Base-by-base conservation (phyloP, 1,140 invertebrate species). In the Piezodorus guildinii region DNA sequence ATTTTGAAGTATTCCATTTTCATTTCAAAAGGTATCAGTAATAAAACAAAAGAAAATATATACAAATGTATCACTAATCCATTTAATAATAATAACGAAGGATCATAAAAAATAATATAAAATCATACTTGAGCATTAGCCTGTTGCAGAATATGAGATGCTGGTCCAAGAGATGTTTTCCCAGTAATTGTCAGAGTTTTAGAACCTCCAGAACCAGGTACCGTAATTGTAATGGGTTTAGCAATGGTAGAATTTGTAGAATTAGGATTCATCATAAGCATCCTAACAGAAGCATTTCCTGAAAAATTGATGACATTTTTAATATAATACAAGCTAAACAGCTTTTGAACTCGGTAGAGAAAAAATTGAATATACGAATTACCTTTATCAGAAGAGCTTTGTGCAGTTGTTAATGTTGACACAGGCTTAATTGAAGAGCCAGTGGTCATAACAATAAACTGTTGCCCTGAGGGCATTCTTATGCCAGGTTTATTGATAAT, bases 391-490 rank as follows among this genome's bases (percentile, higher is more conserved):
- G 17, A 14, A 56, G 19, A 23, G 15, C 52, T 44, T 30, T 60
- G 58, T 12, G 58, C 16, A 17, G 80, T 84, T 12, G 83, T 81
- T 0, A 81, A 73, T 10, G 80, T 80, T 70, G 84, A 81, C 51
- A 84, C 80, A 21, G 83, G 80, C 62, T 84, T 77, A 21, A 87
- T 70, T 62, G 77, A 78, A 2, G 81, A 79, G 8, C 80, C 83
- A 2, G 85, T 84, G 14, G 85, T 85, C 0, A 88, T 85, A n/a
- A 88, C 84, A 46, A 85, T 80, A 27, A 86, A 83, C 68, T 86
- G 81, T 64, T 81, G 84, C 70, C 84, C 39, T 74, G 72, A 56
- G 79, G 75, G 19, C 80, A 78, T 14, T 78, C 79, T 3, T 80
- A 70, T 77, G 39, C 76, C 82, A 25, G 82, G 81, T 72, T 84